Evolutionary conservation across 1,140 invertebrate species (phyloP), one percentile per base, ranked within the genome.

Genomic region (Lamellibrachia luymesi): DNA sequence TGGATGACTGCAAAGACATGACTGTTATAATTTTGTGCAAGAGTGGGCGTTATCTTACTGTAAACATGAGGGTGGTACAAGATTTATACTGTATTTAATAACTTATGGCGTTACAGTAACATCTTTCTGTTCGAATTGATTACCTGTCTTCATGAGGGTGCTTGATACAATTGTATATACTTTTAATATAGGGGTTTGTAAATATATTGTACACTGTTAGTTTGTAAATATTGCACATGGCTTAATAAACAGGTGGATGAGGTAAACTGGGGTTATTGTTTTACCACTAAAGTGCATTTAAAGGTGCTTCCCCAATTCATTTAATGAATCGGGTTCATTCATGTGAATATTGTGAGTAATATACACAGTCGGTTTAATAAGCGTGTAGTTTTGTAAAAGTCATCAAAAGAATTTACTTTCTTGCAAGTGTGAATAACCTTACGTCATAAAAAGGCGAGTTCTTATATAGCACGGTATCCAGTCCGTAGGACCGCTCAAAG

Each of bases 121-220:
- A 1, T 80, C 64, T 80, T 80, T 80, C 64, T 80, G 64, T 80
- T 80, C 25, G 64, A 80, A 2, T 80, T 80, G 64, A 17, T 80
- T 22, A 80, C 64, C 38, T 38, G 38, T 38, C 38, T 38, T 38
- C 38, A 10, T 80, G 2, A 6, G 13, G 64, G 64, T 80, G 64
- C 64, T 80, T 80, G 64, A 22, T 80, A 80, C 64, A 80, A 22
- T 22, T 80, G 64, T 80, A 80, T 8, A 56, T 56, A 10, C 1
- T 2, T 80, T 10, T 80, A 80, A 17, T 80, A 80, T 80, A 22
- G 25, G 64, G 64, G 7, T 80, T 80, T 80, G 64, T 80, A 80
- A 80, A 80, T 80, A 80, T 80, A 80, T 10, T 80, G 64, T 80
- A 80, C 64, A 80, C 64, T 80, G 64, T 80, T 80, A 80, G 64